Evolutionary conservation across 2,888 invertebrate genomes (phyloP).

Genomic region (Liodrosophila aerea): DNA sequence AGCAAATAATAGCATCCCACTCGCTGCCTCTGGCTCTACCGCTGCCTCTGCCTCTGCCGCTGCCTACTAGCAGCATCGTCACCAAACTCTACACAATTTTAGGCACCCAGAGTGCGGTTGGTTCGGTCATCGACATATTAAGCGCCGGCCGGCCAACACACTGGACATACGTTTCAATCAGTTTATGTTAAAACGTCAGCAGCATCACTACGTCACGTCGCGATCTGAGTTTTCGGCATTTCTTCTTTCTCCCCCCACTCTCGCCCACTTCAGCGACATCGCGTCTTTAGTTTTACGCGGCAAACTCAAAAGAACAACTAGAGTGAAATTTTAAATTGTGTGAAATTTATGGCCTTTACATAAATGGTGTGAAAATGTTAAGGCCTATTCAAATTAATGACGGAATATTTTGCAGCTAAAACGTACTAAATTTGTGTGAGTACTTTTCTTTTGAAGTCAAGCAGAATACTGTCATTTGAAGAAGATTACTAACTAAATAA

Average conservation of each 20-base stretch:
- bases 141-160: constrained; percentile 30
- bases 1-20: constrained; percentile 39
- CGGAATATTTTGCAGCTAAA: no score
- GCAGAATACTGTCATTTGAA: no score
- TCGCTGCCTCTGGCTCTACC: constrained; percentile 9
- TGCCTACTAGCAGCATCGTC: constrained; percentile 41
- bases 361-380: no score
- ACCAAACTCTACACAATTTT: constrained; percentile 74
- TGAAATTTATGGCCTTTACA: no score
- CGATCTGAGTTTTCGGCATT: constrained; percentile 9
- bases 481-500: no score
- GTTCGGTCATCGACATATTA: constrained; percentile 37
- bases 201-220: constrained; percentile 63
- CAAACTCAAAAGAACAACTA: constrained; percentile 12
- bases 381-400: no score
- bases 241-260: constrained; percentile 5
- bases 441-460: no score
- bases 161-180: constrained; percentile 71
- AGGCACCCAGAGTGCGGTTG: constrained; percentile 42
- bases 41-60: constrained; percentile 5
- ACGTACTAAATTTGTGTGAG: no score
- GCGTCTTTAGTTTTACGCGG: constrained; percentile 50
- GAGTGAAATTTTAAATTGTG: no score
- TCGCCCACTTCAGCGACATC: not conserved
- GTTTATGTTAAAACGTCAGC: constrained; percentile 70